Percentiles rank a stretch among this genome's conserved stretches.
These are phyloP conservation scores for Leuciscus idus DNA, from an alignment of 2,113 vertebrate species.

Conservation along the genomic window DNA sequence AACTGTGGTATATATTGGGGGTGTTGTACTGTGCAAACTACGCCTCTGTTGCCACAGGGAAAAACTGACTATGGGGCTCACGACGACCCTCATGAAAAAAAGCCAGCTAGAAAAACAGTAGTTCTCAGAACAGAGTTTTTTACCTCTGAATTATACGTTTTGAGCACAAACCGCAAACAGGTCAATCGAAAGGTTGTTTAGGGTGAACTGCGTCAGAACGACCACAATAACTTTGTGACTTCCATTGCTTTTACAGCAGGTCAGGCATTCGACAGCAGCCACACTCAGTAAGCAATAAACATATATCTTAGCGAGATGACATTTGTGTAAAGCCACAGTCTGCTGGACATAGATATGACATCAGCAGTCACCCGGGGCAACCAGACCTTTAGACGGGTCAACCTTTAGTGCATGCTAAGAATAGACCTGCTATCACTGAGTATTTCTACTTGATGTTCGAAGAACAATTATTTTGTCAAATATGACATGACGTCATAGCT, in stretches of 20 bases:
- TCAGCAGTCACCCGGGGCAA: constrained; percentile 49
- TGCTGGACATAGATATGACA: constrained; percentile 45
- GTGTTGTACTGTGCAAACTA: no score
- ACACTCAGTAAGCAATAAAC: constrained; percentile 56
- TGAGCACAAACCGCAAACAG: background rate
- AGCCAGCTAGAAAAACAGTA: background rate
- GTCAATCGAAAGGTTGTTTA: background rate
- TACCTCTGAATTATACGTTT: background rate
- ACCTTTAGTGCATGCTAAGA: constrained; percentile 1
- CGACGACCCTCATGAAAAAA: background rate
- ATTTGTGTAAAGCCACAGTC: constrained; percentile 53
- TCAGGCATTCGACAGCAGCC: background rate
- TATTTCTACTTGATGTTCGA: background rate
- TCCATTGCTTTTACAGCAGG: background rate
- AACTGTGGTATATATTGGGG: no score
- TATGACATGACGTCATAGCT: constrained; percentile 2
- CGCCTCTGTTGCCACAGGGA: background rate
- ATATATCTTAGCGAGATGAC: constrained; percentile 35
- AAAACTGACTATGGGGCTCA: background rate
- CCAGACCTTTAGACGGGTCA: constrained; percentile 30
- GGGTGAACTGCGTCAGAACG: constrained; percentile 2
- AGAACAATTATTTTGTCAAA: background rate
- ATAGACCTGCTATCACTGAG: background rate
- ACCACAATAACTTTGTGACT: background rate
- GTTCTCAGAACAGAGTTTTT: background rate